Percentiles rank a stretch among this genome's conserved stretches.
phyloP scores from a whole-genome alignment of 53 echinoderm and acorn worm species.

The Temnopleurus reevesii region DNA sequence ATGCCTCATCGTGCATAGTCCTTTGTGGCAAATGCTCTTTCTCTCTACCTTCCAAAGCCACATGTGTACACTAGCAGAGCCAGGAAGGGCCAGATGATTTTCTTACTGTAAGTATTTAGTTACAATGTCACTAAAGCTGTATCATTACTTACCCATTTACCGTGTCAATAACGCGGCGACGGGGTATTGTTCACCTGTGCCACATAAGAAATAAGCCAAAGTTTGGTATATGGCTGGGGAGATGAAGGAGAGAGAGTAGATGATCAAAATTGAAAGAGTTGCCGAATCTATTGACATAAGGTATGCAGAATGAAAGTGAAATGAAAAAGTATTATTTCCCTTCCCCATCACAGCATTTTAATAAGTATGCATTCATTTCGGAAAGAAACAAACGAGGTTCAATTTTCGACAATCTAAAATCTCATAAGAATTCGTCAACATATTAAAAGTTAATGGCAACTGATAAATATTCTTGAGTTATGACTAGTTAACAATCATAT shows the following conservation, averaged over 20 bases:
- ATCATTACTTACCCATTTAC: constrained; percentile 60
- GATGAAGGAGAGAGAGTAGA: neutral
- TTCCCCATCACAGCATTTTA: neutral
- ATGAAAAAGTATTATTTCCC: constrained; percentile 11
- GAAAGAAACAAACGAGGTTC: neutral
- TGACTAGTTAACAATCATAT: too few relatives aligned
- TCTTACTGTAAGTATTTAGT: constrained; percentile 53
- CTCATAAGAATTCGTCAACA: neutral
- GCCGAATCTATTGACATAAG: constrained; percentile 19
- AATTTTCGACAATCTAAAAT: neutral
- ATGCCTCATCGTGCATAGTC: neutral
- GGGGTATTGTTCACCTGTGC: constrained; percentile 40
- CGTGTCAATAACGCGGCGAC: constrained; percentile 47
- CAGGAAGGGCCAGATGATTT: constrained; percentile 36
- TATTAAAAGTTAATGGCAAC: neutral
- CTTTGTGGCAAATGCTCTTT: constrained; percentile 26
- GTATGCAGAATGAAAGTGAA: neutral
- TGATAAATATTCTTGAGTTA: too few relatives aligned
- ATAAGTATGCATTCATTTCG: neutral
- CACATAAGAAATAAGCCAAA: constrained; percentile 34
- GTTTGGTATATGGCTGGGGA: constrained; percentile 9
- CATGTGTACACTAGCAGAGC: constrained; percentile 36
- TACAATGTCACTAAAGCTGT: constrained; percentile 62
- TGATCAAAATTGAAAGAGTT: constrained; percentile 13
- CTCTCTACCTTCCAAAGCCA: constrained; percentile 18